Conservation (phyloP, 2,888 invertebrate species). For the Apamea sordens region DNA sequence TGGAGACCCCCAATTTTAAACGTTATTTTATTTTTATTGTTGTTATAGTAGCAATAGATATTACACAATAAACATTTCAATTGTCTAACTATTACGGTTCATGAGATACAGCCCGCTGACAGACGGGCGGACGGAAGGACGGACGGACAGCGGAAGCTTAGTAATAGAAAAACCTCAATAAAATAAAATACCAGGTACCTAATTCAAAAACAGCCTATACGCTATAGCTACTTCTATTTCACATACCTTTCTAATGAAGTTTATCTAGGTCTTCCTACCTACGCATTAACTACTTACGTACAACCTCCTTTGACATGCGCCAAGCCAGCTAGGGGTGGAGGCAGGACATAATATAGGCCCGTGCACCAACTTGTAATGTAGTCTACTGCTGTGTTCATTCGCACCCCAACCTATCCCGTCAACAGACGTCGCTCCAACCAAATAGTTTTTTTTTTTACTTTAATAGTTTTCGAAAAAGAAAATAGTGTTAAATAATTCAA, state of each 20-base stretch:
- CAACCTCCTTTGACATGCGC: slow-evolving; percentile 72
- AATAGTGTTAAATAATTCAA: slow-evolving; percentile 28
- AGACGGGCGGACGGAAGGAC: too few relatives aligned
- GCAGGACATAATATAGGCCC: slow-evolving; percentile 71
- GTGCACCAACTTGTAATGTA: slow-evolving; percentile 73
- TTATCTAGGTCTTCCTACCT: slow-evolving; percentile 67
- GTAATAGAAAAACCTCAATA: not conserved
- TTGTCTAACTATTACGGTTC: too few relatives aligned
- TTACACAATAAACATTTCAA: too few relatives aligned
- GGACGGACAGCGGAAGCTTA: too few relatives aligned
- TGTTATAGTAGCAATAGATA: too few relatives aligned
- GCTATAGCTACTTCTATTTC: slow-evolving; percentile 23
- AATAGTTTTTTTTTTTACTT: slow-evolving; percentile 31
- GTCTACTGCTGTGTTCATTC: slow-evolving; percentile 78
- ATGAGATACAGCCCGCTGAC: too few relatives aligned
- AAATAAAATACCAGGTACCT: not conserved
- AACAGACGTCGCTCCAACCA: slow-evolving; percentile 71
- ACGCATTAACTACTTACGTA: slow-evolving; percentile 51
- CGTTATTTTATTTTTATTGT: too few relatives aligned
- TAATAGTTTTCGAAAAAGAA: slow-evolving; percentile 14
- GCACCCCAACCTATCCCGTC: slow-evolving; percentile 77
- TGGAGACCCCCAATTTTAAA: too few relatives aligned
- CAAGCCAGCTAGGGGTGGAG: slow-evolving; percentile 77
- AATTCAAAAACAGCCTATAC: slow-evolving; percentile 31
- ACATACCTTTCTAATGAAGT: slow-evolving; percentile 50